Conservation (phyloP, 2,797 vertebrate genomes). For the Astyanax mexicanus region DNA sequence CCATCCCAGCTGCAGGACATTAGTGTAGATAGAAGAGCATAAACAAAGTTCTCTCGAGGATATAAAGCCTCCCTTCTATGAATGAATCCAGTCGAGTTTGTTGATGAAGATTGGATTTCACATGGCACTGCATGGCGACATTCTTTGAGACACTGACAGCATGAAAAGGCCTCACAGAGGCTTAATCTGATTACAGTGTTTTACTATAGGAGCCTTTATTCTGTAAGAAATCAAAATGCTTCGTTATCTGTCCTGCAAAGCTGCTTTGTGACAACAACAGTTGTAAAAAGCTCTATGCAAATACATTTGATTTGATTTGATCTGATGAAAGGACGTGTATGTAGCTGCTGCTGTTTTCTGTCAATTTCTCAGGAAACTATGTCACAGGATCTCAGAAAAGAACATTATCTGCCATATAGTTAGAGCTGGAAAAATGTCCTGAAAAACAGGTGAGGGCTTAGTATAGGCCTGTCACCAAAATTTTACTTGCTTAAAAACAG, state of each 20-base stretch:
- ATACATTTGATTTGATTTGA: too few species aligned
- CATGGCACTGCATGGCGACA: not conserved
- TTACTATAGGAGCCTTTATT: not conserved
- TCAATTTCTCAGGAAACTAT: too few species aligned
- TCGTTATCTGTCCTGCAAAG: too few species aligned
- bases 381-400: too few species aligned
- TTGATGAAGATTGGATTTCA: not conserved
- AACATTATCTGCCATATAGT: too few species aligned
- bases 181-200: not conserved
- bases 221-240: not conserved
- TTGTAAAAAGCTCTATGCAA: too few species aligned
- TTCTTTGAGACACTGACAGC: not conserved
- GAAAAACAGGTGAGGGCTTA: too few species aligned
- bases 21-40: not conserved
- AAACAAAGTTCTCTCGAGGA: not conserved
- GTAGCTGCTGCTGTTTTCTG: not conserved
- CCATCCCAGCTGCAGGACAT: not conserved
- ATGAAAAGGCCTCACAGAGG: not conserved
- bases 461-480: too few species aligned
- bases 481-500: too few species aligned
- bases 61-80: too few species aligned
- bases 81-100: not conserved
- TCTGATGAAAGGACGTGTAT: not conserved
- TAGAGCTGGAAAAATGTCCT: too few species aligned
- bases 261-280: too few species aligned